Base-by-base conservation (phyloP, 2,888 invertebrate species). In the Holacanthella duospinosa region DNA sequence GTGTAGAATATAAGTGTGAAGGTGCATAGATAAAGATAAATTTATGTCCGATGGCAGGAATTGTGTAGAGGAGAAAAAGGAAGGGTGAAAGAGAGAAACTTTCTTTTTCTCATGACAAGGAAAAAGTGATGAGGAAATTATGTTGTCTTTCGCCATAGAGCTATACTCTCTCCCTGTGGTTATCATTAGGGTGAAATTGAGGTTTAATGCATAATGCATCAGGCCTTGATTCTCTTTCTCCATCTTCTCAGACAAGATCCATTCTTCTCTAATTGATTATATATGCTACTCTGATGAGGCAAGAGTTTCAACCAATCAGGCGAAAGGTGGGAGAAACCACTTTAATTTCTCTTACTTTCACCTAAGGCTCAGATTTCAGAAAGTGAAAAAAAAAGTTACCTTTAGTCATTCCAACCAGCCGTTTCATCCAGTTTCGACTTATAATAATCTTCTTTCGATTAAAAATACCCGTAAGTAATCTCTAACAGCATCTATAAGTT, bases 191-290 rank as follows among this genome's bases (percentile, higher is more conserved):
- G 57, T 12, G 19, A 57, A 57, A 28, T 57, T 57, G 29, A 57
- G 27, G 29, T 57, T 57, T 57, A 57, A 57, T 57, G 57, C 57
- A 57, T 57, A 57, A 57, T 57, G 57, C 57, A 57, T 57, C 19
- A 4, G n/a, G 36, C 48, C 48, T 48, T 9, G 48, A 36, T 36
- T 12, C 6, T 36, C 36, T 12, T 36, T 36, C 36, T 36, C 36
- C 36, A n/a, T 16, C 36, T 36, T 36, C 9, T 6, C 36, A 6
- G 6, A 6, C 16, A 16, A 36, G 16, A 12, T 36, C 36, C 36
- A 6, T 36, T 12, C 36, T 36, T 36, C 48, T 48, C 48, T 48
- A 48, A 48, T 48, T 48, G 48, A 48, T 48, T 48, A 9, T 4
- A 9, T 4, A 9, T 4, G n/a, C 21, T 4, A 9, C 48, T 4